Evolutionary conservation across 2,797 vertebrate species (phyloP), one percentile per base, ranked within the genome.

Genomic region (Tinamus major): DNA sequence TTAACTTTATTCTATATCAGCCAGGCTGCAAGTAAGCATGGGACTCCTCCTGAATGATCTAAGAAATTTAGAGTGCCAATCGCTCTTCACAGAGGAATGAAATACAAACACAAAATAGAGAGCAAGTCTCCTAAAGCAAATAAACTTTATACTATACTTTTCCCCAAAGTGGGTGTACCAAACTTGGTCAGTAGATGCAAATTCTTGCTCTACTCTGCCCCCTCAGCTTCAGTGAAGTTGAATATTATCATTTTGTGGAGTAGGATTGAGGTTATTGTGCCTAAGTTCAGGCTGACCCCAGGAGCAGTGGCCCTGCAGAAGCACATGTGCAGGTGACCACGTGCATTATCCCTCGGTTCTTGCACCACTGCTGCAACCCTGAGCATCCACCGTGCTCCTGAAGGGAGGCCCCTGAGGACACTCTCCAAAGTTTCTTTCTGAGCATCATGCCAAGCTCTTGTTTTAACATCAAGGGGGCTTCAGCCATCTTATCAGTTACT

Each of bases 1-100:
- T 87, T 92, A 90, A 91, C 81, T 68, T 75, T 96, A 89, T 70
- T 96, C 81, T 94, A 19, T 80, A 94, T 97, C 97, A 95, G 79
- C 74, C 89, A 72, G 79, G 77, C 85, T 75, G 79, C 89, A 85
- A 87, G 85, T 3, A 4, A 94, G 87, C 74, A 70, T 68, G 74
- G 75, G 94, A 79, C 27, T 91, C 80, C 76, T 94, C 89, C 95
- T 55, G 83, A 56, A 8, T 44, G 83, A 64, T 80, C 86, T 10
- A 94, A 74, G 39, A 84, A 90, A 77, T 77, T 46, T 5, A 67
- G 64, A 24, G 51, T 70, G 51, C 88, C 96, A 92, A 17, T 44
- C 82, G 46, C 74, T 67, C 86, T 76, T 77, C 93, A 91, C 87
- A 61, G 82, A 89, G 80, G 81, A 95, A 76, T 42, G 19, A 93